phyloP scores from a whole-genome alignment of 2,888 invertebrate species.

The Ceraclea dissimilis region DNA sequence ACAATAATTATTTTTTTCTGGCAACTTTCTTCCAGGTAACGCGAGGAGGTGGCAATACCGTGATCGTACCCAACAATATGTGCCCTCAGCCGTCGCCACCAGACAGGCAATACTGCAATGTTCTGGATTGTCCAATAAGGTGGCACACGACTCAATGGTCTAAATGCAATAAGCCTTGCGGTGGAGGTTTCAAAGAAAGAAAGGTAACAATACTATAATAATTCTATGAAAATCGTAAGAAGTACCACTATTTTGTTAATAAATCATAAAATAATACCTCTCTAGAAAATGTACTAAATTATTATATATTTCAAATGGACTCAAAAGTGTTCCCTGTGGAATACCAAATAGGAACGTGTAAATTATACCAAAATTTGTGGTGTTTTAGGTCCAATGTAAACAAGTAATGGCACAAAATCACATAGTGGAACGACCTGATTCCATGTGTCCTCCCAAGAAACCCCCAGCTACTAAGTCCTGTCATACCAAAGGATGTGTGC shows the following conservation, averaged over 20 bases:
- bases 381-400: conserved; percentile 66
- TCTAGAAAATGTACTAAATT: not conserved
- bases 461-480: conserved; percentile 77
- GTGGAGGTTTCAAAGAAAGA: conserved; percentile 81
- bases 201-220: conserved; percentile 48
- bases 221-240: not conserved
- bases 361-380: too few relatives aligned
- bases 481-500: conserved; percentile 72
- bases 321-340: not conserved
- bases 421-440: conserved; percentile 68
- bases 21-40: conserved; percentile 57
- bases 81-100: conserved; percentile 87
- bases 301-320: not conserved
- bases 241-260: not conserved
- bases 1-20: not conserved
- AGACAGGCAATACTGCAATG: conserved; percentile 86
- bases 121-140: conserved; percentile 83
- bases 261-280: not conserved
- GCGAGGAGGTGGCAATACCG: conserved; percentile 78
- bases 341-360: too few relatives aligned
- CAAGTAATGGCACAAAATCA: conserved; percentile 92
- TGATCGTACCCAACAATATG: conserved; percentile 88
- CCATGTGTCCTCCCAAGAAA: conserved; percentile 66
- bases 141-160: conserved; percentile 89
- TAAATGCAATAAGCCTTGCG: conserved; percentile 89